Base-by-base conservation (phyloP, 1,140 invertebrate genomes). In the Ceratosolen solmsi region DNA sequence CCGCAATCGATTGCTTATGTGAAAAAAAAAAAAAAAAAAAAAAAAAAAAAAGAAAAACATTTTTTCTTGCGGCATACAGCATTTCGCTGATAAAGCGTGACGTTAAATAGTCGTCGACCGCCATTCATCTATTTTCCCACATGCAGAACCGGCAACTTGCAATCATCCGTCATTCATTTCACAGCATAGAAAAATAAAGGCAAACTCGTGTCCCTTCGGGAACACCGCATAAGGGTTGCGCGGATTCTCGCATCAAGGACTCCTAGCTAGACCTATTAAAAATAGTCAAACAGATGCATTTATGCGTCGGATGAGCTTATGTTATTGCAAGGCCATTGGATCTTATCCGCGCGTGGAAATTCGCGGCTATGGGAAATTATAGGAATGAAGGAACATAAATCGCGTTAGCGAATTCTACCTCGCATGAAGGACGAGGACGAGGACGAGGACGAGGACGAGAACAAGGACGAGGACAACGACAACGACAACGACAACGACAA, bases 131-230 rank as follows among this genome's bases (percentile, higher is more conserved):
- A 46, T 46, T 85, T 80, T 87, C 87, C 87, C 86, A 86, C 83
- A 86, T 85, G 80, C 84, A 84, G 79, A 87, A 88, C 89, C 87
- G 88, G 85, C 86, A 86, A 88, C 78, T 84, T 75, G 78, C 83
- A 75, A 85, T 88, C 88, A 89, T 89, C 89, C 86, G 83, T 89
- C 88, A 89, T 86, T 85, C 85, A 84, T 84, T 87, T 87, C 86
- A 86, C 88, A 87, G 83, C 77, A 83, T 83, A 87, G 36, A 88
- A 86, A 88, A 87, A 89, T 85, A 89, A 80, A 83, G n/a, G 84
- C 77, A 46, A 65, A 65, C 81, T 82, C 79, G 75, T 63, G 77
- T 68, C 51, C 38, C 30, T 71, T n/a, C 17, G 30, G 75, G 58
- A 65, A 85, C 3, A 3, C 20, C 2, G 1, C 4, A 36, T 4